Percentiles rank a stretch among this genome's conserved stretches.
phyloP scores from a whole-genome alignment of 1,140 invertebrate genomes.

The Paramacrobiotus metropolitanus region DNA sequence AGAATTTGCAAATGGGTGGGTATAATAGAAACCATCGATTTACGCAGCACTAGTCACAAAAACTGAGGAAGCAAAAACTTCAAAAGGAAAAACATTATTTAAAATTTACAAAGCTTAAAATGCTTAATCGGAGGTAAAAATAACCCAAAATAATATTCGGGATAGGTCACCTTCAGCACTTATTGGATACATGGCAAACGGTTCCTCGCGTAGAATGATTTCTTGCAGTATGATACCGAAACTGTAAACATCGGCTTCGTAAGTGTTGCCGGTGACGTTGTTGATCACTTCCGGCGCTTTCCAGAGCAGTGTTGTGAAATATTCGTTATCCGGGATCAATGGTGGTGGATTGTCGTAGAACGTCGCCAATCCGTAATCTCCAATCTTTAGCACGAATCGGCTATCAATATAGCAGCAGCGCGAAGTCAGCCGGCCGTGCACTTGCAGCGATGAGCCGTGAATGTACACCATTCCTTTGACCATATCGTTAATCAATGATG shows the following conservation, averaged over 20 bases:
- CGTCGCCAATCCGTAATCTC: conserved; percentile 38
- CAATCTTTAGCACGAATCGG: conserved; percentile 61
- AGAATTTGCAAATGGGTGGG: too few species aligned
- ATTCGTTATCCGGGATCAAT: not conserved
- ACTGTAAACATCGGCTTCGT: conserved; percentile 16
- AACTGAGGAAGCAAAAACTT: too few species aligned
- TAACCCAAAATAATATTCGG: not conserved
- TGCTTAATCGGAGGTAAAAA: not conserved
- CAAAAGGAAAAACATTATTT: too few species aligned
- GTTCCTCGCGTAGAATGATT: conserved; percentile 30
- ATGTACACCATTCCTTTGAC: conserved; percentile 52
- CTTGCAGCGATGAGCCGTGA: conserved; percentile 44
- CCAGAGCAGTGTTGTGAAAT: conserved; percentile 45
- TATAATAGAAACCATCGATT: too few species aligned
- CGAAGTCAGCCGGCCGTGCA: conserved; percentile 53
- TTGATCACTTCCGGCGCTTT: conserved; percentile 36
- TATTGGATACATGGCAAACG: not conserved
- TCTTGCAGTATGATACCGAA: conserved; percentile 79
- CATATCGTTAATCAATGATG: conserved; percentile 70
- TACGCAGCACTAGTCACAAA: too few species aligned
- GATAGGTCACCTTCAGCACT: not conserved
- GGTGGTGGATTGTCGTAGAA: not conserved
- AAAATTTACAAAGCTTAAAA: not conserved
- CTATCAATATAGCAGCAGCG: conserved; percentile 64
- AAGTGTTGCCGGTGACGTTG: not conserved